These are phyloP conservation scores for Anorthoa munda DNA, from an alignment of 2,888 invertebrate genomes.

Conservation along the genomic window DNA sequence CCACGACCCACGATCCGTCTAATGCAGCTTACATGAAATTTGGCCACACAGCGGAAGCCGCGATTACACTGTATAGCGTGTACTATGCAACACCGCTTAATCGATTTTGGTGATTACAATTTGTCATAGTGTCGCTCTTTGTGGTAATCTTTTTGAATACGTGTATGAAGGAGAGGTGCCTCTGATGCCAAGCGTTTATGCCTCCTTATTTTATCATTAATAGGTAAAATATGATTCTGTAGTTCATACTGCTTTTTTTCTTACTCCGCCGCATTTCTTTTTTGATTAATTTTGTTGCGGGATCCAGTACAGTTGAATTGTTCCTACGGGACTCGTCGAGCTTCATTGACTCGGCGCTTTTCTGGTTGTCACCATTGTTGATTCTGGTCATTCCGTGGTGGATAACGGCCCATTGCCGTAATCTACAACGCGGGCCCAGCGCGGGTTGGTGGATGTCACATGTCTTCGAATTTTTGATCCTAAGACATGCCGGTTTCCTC, in stretches of 20 bases:
- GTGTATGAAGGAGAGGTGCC: not conserved
- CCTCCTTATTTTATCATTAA: not conserved
- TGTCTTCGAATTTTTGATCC: no score
- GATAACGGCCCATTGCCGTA: no score
- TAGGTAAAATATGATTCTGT: not conserved
- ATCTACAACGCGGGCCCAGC: no score
- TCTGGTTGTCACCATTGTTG: no score
- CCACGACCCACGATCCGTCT: not conserved
- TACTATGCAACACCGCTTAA: not conserved
- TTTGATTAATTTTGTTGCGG: no score
- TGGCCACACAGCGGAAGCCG: slow-evolving; percentile 32
- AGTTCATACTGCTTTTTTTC: not conserved
- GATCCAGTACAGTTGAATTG: no score
- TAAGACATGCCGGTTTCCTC: no score
- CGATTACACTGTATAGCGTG: slow-evolving; percentile 1
- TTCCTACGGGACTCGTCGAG: no score
- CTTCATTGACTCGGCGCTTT: no score
- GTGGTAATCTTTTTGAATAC: not conserved
- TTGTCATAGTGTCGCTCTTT: not conserved
- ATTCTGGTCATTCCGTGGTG: no score
- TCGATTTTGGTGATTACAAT: slow-evolving; percentile 3
- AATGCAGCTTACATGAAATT: slow-evolving; percentile 33
- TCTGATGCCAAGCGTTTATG: not conserved
- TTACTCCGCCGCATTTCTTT: no score
- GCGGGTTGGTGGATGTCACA: no score